A percentile compares a stretch with the other conserved stretches of the same genome.
These are phyloP conservation scores for Melanotaenia duboulayi DNA, from an alignment of 2,113 vertebrate species.

Conservation along the genomic window DNA sequence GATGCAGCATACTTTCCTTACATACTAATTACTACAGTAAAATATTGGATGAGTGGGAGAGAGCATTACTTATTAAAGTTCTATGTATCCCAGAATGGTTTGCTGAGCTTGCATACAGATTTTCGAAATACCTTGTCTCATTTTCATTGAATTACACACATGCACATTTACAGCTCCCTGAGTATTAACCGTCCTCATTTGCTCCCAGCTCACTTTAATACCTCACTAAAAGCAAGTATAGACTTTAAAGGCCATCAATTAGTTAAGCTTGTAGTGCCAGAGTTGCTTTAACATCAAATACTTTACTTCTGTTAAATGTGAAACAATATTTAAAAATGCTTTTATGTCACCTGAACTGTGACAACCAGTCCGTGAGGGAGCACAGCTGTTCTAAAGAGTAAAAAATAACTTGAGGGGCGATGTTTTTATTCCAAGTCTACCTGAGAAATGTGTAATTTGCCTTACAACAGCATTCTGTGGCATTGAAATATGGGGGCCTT, in stretches of 20 bases:
- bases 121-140: conserved; percentile 25
- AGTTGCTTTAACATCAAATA: neutral
- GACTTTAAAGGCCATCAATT: neutral
- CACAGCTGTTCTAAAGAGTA: neutral
- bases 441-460: neutral
- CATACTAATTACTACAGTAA: conserved; percentile 43
- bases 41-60: conserved; percentile 25
- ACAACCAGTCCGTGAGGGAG: neutral
- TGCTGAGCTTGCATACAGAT: conserved; percentile 47
- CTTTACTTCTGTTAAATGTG: neutral
- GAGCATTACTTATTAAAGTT: conserved; percentile 44
- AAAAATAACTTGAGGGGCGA: neutral
- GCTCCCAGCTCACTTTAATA: neutral
- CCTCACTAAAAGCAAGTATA: neutral
- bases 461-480: conserved; percentile 12
- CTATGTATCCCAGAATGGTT: conserved; percentile 18
- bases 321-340: neutral
- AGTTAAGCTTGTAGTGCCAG: neutral
- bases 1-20: conserved; percentile 23
- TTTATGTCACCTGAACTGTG: neutral
- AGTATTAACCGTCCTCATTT: neutral
- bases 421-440: conserved; percentile 12
- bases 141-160: conserved; percentile 18
- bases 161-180: conserved; percentile 3
- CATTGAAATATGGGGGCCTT: conserved; percentile 19